Base-by-base conservation (phyloP, 2,888 invertebrate genomes). In the Coremacera marginata region DNA sequence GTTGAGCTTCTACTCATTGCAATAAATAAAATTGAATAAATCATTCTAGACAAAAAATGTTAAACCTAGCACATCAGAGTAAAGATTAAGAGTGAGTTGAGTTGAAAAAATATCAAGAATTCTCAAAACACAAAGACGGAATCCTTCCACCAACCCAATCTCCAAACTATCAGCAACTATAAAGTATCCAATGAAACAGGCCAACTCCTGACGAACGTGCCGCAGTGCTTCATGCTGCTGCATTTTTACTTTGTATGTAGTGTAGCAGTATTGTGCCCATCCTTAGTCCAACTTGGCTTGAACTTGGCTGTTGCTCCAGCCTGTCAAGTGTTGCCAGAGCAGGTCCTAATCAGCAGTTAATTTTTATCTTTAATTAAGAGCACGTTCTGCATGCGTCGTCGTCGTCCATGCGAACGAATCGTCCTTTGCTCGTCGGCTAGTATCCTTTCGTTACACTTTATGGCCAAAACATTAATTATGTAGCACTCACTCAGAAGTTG, bases 351-450 rank as follows among this genome's bases (percentile, higher is more conserved):
- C 86, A 87, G 87, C 86, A 86, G 87, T 86, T 86, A 86, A 86
- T 86, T 87, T 87, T 86, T 86, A 88, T 86, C 86, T 88, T 87
- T 88, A 86, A 86, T 86, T 86, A 88, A 86, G 86, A 86, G 87
- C 86, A 88, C 88, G 88, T 87, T 84, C 85, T 84, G 82, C 73
- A 65, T 65, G 63, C 63, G 51, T 62, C 51, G 79, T 81, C 84
- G 80, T 82, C 82, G 82, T 81, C 77, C 82, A 78, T 79, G 80
- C 80, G 79, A 77, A 79, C 77, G 76, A n/a, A 34, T 76, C 14
- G 27, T 52, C 16, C 31, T 62, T 9, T 27, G 55, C 5, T 22
- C 22, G 19, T 37, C 9, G 60, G 2, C 7, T 9, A 63, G 52
- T 74, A 67, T 65, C 65, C 65, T 74, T 67, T 65, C 74, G 52